Base-by-base conservation (phyloP, 23 tunicate genomes). In the Ascidia mentula region DNA sequence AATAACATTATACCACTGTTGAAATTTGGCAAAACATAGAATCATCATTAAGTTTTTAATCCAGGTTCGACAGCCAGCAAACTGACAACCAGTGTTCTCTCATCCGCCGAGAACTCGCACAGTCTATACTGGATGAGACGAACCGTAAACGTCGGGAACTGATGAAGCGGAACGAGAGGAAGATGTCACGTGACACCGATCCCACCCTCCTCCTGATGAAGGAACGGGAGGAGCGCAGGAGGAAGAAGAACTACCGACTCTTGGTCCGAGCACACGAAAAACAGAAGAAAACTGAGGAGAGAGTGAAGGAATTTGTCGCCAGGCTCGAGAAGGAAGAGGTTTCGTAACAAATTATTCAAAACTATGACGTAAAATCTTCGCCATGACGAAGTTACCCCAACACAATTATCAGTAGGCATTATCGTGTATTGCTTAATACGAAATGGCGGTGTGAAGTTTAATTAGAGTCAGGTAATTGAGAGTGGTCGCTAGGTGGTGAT, bases 91-190 rank as follows among this genome's bases (percentile, higher is more conserved):
- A 80, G 46, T 75, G 85, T 77, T 86, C 53, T 61, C 42, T 60
- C 80, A 32, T 86, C 31, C 84, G 90, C 30, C 59, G 80, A 36
- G 90, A 86, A 73, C 38, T 86, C 28, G 90, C 90, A 30, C 69
- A 77, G 45, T 24, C 69, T 4, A n/a, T 40, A 31, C 26, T 77
- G 69, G 30, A 70, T 22, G 35, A 78, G 40, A 70, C 37, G 36
- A 37, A 20, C 32, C 38, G 40, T 34, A 38, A 69, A 18, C 60
- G 76, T 34, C 40, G 61, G 26, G 40, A 73, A 26, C 40, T 74
- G 73, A 24, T 24, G 35, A 84, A 71, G 75, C 78, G 73, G 34
- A 71, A 71, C 40, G 40, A 71, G 75, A 35, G 75, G n/a, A 34
- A 33, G 13, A 37, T 79, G 71, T 70, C 80, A 33, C 59, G 59